Base-by-base conservation (phyloP, 2,888 invertebrate genomes). In the Deilephila porcellus region DNA sequence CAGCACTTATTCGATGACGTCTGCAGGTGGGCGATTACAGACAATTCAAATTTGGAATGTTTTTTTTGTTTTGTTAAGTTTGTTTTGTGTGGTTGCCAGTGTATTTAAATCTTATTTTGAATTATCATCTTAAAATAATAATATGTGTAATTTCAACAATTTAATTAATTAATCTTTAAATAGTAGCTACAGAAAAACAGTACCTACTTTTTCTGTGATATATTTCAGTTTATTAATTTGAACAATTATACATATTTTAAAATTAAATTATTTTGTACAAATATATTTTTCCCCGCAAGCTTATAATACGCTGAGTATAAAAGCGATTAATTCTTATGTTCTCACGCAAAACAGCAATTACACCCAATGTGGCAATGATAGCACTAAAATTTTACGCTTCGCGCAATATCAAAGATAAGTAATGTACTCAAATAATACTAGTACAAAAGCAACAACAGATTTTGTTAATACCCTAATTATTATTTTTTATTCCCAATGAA, bases 1-100 rank as follows among this genome's bases (percentile, higher is more conserved):
- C 87, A 86, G 78, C 88, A 86, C 87, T 86, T 85, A 84, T 85
- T 80, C 81, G 81, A 82, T 86, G 86, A 90, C 85, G 84, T 88
- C 87, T 88, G 77, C 82, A 82, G 82, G 85, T 20, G 45, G 37
- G 37, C 14, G 64, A 64, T 63, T 63, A n/a, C 7, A 67, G 25
- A 86, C 79, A 79, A 82, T 85, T 85, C 77, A 75, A 83, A 86
- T 88, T 83, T 77, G 78, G 81, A 87, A 64, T 45, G 4, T 1
- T 37, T 63, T 63, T 20, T 20, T 6, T 45, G 45, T 63, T 17
- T n/a, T 34, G 4, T 45, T 32, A 32, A 3, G 1, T 45, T 45
- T 17, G 1, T 25, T 45, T 17, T 45, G n/a, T 63, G 19, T 7
- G 8, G n/a, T 19, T 62, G 62, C 32, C 19, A 32, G 34, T 32